These are phyloP conservation scores for Enteromius unitaeniatus DNA, from an alignment of 2,797 vertebrate genomes.

Conservation along the genomic window DNA sequence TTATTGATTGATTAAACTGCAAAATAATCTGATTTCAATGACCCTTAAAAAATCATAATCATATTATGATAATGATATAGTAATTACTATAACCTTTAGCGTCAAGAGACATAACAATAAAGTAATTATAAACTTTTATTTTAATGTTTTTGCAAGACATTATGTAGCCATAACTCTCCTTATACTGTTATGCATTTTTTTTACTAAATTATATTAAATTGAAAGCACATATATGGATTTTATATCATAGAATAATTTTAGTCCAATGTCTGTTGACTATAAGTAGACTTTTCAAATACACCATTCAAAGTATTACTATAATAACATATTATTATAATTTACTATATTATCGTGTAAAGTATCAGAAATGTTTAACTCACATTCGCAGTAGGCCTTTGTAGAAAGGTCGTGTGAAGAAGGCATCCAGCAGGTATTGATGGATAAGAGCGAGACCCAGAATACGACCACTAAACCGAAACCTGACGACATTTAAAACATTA, in stretches of 20 bases:
- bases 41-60: neutral
- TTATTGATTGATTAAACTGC: neutral
- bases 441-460: slow-evolving; percentile 96
- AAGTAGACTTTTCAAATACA: neutral
- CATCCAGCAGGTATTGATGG: slow-evolving; percentile 96
- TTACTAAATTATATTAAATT: too few relatives aligned
- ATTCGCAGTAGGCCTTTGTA: slow-evolving; percentile 98
- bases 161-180: neutral
- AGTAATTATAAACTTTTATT: neutral
- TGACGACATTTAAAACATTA: slow-evolving; percentile 57
- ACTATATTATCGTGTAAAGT: neutral
- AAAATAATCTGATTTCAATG: neutral
- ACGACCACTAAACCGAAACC: slow-evolving; percentile 97
- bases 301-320: neutral
- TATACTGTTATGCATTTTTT: neutral
- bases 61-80: neutral
- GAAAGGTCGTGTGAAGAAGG: slow-evolving; percentile 97
- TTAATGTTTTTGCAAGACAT: neutral
- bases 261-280: neutral
- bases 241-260: neutral
- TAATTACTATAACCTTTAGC: neutral
- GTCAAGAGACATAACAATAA: neutral
- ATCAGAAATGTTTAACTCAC: slow-evolving; percentile 74
- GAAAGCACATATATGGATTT: neutral
- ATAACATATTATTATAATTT: neutral